These are phyloP conservation scores for Tapirus indicus DNA, from an alignment of 2,797 vertebrate genomes.

Conservation along the genomic window DNA sequence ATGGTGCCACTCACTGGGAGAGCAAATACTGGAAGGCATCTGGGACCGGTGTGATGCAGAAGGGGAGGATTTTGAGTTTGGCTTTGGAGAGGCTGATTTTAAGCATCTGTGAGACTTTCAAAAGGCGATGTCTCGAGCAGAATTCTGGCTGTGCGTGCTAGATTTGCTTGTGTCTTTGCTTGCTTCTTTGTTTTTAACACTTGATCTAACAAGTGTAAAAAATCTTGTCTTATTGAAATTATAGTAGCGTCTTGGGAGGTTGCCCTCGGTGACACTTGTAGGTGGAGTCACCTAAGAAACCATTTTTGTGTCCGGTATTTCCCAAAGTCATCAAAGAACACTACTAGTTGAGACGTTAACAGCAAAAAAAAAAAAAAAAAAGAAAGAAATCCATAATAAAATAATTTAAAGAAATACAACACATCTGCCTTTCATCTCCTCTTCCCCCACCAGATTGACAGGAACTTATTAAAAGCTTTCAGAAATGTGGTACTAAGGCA, in stretches of 20 bases:
- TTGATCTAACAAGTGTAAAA: neutral
- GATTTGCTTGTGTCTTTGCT: constrained; percentile 1
- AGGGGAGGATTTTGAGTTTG: neutral
- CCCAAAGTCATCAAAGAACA: constrained; percentile 14
- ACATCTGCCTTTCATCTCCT: neutral
- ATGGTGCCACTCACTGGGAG: no score
- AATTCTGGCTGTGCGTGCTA: neutral
- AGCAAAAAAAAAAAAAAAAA: neutral
- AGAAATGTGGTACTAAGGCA: constrained; percentile 48
- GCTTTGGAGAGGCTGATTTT: neutral
- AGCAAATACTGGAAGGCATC: neutral
- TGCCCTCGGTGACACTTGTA: neutral
- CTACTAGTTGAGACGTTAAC: neutral
- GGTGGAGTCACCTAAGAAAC: neutral
- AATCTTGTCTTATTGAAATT: constrained; percentile 18
- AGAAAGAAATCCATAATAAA: neutral
- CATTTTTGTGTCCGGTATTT: neutral
- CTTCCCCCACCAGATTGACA: neutral
- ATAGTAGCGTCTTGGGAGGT: neutral
- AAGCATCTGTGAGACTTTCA: neutral
- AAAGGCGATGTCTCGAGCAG: neutral
- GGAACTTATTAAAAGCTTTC: constrained; percentile 67
- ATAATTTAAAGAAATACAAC: constrained; percentile 24
- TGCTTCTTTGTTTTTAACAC: neutral
- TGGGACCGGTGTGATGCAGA: neutral